phyloP scores from a whole-genome alignment of 2,888 invertebrate species.

The Drosophila merina region DNA sequence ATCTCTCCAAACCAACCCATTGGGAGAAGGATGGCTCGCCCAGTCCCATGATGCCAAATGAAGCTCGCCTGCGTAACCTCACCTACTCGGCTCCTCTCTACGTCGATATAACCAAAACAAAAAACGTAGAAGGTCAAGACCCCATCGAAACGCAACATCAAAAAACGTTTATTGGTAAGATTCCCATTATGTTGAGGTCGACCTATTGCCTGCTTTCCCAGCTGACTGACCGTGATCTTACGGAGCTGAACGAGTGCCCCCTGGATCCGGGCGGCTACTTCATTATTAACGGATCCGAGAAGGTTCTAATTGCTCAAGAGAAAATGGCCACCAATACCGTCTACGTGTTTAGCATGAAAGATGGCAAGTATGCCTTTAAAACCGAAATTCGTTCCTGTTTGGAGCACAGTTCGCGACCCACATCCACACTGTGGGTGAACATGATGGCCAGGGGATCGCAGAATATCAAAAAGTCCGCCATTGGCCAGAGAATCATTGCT shows the following conservation, averaged over 20 bases:
- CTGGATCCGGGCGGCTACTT: constrained; percentile 99
- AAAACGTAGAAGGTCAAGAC: constrained; percentile 95
- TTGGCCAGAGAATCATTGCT: constrained; percentile 98
- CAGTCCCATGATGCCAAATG: constrained; percentile 99
- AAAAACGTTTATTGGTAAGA: constrained; percentile 93
- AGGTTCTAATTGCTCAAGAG: constrained; percentile 99
- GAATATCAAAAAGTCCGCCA: constrained; percentile 98
- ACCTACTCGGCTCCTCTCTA: constrained; percentile 99
- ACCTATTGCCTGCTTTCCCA: constrained; percentile 98
- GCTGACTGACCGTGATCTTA: constrained; percentile 98
- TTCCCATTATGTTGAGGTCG: constrained; percentile 99
- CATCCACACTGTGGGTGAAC: constrained; percentile 99
- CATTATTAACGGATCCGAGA: constrained; percentile 99
- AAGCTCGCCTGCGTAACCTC: constrained; percentile 97
- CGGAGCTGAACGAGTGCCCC: constrained; percentile 99
- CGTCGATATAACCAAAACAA: constrained; percentile 99
- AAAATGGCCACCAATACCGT: constrained; percentile 99
- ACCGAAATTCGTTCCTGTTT: constrained; percentile 98
- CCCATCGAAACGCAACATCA: constrained; percentile 93
- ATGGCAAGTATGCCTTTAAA: constrained; percentile 99
- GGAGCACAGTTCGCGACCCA: constrained; percentile 96
- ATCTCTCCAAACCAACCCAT: constrained; percentile 99
- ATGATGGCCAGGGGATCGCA: constrained; percentile 99
- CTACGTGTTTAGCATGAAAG: constrained; percentile 99
- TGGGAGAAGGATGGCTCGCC: constrained; percentile 99